Evolutionary conservation across 1,140 invertebrate species (phyloP).

Genomic region (Danaus plexippus): DNA sequence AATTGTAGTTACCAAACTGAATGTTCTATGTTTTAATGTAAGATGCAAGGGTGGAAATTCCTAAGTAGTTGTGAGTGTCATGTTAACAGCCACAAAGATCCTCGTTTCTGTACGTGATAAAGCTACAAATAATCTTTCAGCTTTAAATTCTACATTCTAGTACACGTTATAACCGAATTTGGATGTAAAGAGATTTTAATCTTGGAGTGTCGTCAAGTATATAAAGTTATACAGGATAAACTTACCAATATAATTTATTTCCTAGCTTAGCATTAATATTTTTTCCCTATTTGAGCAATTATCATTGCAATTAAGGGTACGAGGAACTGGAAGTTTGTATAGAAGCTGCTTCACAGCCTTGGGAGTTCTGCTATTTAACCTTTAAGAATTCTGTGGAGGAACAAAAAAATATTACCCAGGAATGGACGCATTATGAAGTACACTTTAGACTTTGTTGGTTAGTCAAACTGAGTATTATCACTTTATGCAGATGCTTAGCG

Average conservation of each 20-base stretch:
- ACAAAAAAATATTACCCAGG: constrained; percentile 45
- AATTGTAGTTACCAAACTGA: not conserved
- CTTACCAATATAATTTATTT: no score
- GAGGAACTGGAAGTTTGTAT: constrained; percentile 37
- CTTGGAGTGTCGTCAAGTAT: no score
- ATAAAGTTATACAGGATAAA: no score
- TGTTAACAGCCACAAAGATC: constrained; percentile 3
- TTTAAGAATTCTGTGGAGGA: constrained; percentile 42
- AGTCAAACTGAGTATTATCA: constrained; percentile 11
- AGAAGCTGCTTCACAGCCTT: constrained; percentile 27
- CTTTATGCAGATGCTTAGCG: no score
- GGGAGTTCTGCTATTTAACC: constrained; percentile 45
- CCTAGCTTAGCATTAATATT: no score
- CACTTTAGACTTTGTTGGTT: constrained; percentile 60
- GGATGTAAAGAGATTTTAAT: no score
- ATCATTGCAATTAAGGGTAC: constrained; percentile 27
- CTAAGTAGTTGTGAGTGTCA: constrained; percentile 4
- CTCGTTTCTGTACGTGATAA: constrained; percentile 1
- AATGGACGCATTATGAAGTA: constrained; percentile 57
- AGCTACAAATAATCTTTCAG: no score
- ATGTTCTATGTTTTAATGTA: not conserved
- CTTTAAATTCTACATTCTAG: no score
- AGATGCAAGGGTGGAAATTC: constrained; percentile 4
- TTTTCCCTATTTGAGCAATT: no score
- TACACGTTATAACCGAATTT: no score